These are phyloP conservation scores for Mycalesis mineus DNA, from an alignment of 2,888 invertebrate species.

Conservation along the genomic window DNA sequence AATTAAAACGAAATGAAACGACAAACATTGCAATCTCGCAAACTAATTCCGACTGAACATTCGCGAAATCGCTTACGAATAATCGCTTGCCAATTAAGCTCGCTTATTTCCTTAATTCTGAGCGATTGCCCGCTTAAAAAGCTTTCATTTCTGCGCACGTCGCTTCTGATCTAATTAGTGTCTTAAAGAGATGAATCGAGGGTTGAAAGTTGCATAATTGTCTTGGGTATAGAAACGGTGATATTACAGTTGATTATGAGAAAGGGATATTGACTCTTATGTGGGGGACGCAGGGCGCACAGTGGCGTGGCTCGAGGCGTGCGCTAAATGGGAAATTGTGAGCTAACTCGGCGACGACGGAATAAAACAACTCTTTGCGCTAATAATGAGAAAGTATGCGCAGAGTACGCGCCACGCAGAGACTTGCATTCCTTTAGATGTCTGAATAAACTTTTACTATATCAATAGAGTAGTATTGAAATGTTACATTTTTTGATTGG, in stretches of 20 bases:
- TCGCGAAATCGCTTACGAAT: slow-evolving; percentile 48
- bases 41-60: slow-evolving; percentile 34
- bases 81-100: slow-evolving; percentile 69
- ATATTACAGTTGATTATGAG: slow-evolving; percentile 35
- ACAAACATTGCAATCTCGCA: slow-evolving; percentile 36
- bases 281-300: slow-evolving; percentile 32
- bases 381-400: slow-evolving; percentile 69
- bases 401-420: slow-evolving; percentile 33
- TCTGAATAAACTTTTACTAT: too few species aligned
- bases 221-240: slow-evolving; percentile 26
- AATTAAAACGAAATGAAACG: slow-evolving; percentile 19
- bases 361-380: slow-evolving; percentile 76
- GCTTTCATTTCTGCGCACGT: slow-evolving; percentile 39
- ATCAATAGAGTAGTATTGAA: too few species aligned
- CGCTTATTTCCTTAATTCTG: slow-evolving; percentile 74
- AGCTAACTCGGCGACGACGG: slow-evolving; percentile 66
- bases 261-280: slow-evolving; percentile 37
- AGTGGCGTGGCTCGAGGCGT: slow-evolving; percentile 41
- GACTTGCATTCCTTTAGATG: neutral
- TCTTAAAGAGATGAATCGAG: neutral
- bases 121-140: slow-evolving; percentile 62
- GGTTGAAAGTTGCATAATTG: slow-evolving; percentile 26
- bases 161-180: slow-evolving; percentile 8
- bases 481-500: too few species aligned
- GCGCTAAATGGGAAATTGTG: slow-evolving; percentile 73